Evolutionary conservation across 1,140 invertebrate species (phyloP), one percentile per base, ranked within the genome.

Genomic region (Planococcus citri): DNA sequence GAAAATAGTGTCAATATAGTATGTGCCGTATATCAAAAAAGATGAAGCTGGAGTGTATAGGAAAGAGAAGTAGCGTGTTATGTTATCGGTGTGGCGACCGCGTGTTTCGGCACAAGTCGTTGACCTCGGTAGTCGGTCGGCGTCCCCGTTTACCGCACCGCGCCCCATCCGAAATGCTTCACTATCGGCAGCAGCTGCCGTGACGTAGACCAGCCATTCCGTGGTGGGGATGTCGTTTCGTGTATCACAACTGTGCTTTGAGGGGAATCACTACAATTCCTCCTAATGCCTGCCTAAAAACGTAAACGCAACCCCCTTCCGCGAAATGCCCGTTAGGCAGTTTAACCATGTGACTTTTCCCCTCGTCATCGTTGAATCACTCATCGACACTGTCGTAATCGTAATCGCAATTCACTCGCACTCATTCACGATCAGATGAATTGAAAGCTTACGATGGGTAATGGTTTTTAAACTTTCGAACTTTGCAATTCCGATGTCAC

Each of bases 31-130:
- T 51, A 51, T 51, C 41, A 51, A 51, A n/a, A n/a, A 51, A 14
- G 41, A 51, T 64, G 60, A 64, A 64, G 60, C 60, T 64, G 60
- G 60, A 64, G 22, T 64, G 10, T 25, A 25, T n/a, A n/a, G n/a
- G 21, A 27, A 64, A 64, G 60, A 64, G 60, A 64, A 64, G 60
- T 64, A 64, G 60, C 60, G 60, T 64, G 60, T 64, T 64, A 64
- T 64, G 60, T 64, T 64, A 64, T 64, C 60, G 60, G 60, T 64
- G 60, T 64, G 60, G 60, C 60, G 60, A 64, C 60, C 60, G 60
- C 60, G 60, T 64, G 60, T 64, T 64, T 64, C 60, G 60, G 60
- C 60, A 64, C 60, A 64, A 64, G 60, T 64, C 60, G 60, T 64
- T 64, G 60, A 64, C 60, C 60, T 64, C 60, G 25, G 60, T 64